Evolutionary conservation across 2,888 invertebrate genomes (phyloP), one percentile per base, ranked within the genome.

Genomic region (Priocnemis perturbator): DNA sequence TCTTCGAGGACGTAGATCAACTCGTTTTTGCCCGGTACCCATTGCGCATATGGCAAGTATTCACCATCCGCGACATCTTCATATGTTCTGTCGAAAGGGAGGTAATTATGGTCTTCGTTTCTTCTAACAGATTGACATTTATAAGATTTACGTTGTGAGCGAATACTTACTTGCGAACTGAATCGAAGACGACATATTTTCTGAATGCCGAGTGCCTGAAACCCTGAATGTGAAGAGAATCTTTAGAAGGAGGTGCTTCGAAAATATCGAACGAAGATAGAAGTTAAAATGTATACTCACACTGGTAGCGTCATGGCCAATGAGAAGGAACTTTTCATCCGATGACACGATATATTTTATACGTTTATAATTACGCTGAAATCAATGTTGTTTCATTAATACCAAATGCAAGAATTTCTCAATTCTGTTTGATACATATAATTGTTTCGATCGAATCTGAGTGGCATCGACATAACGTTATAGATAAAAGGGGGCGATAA

Each of bases 1-100:
- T 95, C 95, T 52, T 93, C 89, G 61, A 91, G 89, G 0, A 95
- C 94, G 82, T 93, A 95, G 0, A 92, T 93, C 86, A 93, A 78
- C 0, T 90, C 89, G 77, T 90, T 90, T 17, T 90, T 91, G 0
- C 81, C 80, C 0, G 92, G 91, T 1, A 91, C 89, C 92, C 93
- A 95, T 0, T 89, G 84, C 4, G 93, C 94, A n/a, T 92, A 90
- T 79, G 94, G 93, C 20, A 95, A 85, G 2, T 91, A 91, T 26
- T 88, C 86, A 3, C 91, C 91, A 56, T 90, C 86, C 19, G 92
- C 92, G 19, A 94, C 86, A 62, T 88, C 88, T 57, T 85, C 86
- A 58, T 89, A 88, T 56, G 80, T 82, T 71, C 92, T 93, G 5
- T 11, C 19, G 62, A 45, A 21, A 17, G n/a, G 50, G 11, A 17